Evolutionary conservation across 2,113 vertebrate genomes (phyloP), one percentile per base, ranked within the genome.

Genomic region (Micronisus gabar): DNA sequence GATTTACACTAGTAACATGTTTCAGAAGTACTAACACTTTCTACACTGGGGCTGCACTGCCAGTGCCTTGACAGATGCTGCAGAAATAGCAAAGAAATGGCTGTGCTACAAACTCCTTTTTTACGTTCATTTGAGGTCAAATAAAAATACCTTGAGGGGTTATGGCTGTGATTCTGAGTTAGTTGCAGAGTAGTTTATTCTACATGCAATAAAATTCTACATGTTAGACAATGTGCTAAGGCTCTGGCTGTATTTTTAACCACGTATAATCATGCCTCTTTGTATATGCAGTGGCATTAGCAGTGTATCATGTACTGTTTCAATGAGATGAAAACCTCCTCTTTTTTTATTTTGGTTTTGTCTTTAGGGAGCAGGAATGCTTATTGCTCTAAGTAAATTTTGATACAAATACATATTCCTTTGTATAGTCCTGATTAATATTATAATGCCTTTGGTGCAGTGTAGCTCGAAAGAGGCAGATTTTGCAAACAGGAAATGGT

Each of bases 361-460:
- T 62, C 72, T 88, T 78, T 61, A 92, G 18, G 48, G 27, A 79
- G 61, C 52, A 94, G 45, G 38, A 88, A 73, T 70, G 12, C 34
- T 85, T 26, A 80, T 38, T 93, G 23, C 14, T 83, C 27, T 73
- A 82, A 80, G 70, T 48, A 88, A 71, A 71, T 93, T 76, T 89
- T 86, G 20, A 72, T 86, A 83, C 20, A 82, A 78, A 36, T 76
- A 48, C 87, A 32, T 96, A 45, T 86, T 90, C 61, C n/a, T 78
- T 96, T 88, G 30, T 78, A 92, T 85, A 86, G 10, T 81, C 63
- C 58, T 96, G 84, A 93, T 92, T 95, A 94, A 95, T 95, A 81
- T 90, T 89, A 90, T 93, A 81, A 96, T 95, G 53, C 90, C 94
- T 96, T 94, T 96, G 95, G 91, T 97, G 85, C 95, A 90, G 92